Base-by-base conservation (phyloP, 2,797 vertebrate genomes). In the Thripadectes ignobilis region DNA sequence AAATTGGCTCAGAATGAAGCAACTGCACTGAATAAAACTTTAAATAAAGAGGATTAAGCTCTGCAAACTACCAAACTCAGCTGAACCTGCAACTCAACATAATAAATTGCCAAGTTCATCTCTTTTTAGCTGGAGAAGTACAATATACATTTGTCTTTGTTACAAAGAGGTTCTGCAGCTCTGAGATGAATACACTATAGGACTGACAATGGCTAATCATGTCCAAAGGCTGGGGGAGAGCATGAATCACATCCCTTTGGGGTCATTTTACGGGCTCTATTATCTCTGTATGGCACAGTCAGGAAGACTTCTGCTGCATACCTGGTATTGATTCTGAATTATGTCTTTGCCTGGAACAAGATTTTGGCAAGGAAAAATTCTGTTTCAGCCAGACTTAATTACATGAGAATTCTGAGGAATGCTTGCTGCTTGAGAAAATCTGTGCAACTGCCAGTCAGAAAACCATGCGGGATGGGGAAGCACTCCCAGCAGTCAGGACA, bases 251-350 rank as follows among this genome's bases (percentile, higher is more conserved):
- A 55, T 66, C 66, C 59, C 85, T 55, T 30, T 57, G 27, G 36
- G 82, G 49, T 93, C 79, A 72, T 93, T 95, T 92, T 26, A 32
- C 8, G 16, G 79, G 57, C 38, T 89, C 57, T 79, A 32, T 95
- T 96, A 77, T 85, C 82, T 97, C 95, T 92, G 81, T 66, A 83
- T 79, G 88, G 92, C 82, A 94, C 38, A 45, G 92, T 76, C 88
- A 95, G 83, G 89, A 73, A 92, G 90, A 10, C 4, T 90, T 86
- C 84, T 96, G 80, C 85, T 93, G 90, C 95, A 58, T 84, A 95
- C 85, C 81, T 62, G 34, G 23, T 63, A 88, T 71, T 0, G 0
- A 29, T 85, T 57, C 63, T 68, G 61, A 46, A 36, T 77, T 30
- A 48, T 76, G 38, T 30, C 59, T 93, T 75, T 87, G 48, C 45